phyloP scores from a whole-genome alignment of 1,140 invertebrate genomes.

The Bombus sibiricus region DNA sequence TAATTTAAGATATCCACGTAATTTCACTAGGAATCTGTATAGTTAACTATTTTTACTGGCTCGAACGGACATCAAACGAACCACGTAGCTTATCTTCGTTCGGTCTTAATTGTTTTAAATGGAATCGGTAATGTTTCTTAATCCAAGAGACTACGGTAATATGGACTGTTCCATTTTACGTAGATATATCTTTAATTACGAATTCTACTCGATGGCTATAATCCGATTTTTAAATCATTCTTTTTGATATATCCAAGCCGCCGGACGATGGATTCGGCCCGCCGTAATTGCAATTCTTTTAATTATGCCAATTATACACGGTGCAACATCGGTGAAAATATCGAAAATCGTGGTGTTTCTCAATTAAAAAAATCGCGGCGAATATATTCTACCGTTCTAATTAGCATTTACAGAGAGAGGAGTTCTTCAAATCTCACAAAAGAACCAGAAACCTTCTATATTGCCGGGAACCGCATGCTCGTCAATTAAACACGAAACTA shows the following conservation, averaged over 20 bases:
- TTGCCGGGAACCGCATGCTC: background rate
- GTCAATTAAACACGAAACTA: constrained; percentile 12
- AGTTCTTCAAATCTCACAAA: background rate
- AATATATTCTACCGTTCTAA: background rate
- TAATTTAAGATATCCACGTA: background rate
- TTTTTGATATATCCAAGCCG: too few species aligned
- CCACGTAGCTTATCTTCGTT: background rate
- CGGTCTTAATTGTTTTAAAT: background rate
- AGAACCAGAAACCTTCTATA: background rate
- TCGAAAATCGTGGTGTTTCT: background rate
- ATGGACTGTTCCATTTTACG: too few species aligned
- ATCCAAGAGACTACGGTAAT: too few species aligned
- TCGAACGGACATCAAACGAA: background rate
- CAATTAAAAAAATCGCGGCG: background rate
- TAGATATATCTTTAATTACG: background rate
- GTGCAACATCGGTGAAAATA: background rate
- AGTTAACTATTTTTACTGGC: background rate
- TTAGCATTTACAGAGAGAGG: background rate
- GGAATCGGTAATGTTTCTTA: background rate
- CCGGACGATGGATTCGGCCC: too few species aligned
- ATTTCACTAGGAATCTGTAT: background rate
- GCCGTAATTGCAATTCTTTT: background rate
- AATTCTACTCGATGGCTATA: background rate
- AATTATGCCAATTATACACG: background rate
- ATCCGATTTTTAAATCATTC: too few species aligned